phyloP scores from a whole-genome alignment of 2,888 invertebrate species.

The Andrena camellia region DNA sequence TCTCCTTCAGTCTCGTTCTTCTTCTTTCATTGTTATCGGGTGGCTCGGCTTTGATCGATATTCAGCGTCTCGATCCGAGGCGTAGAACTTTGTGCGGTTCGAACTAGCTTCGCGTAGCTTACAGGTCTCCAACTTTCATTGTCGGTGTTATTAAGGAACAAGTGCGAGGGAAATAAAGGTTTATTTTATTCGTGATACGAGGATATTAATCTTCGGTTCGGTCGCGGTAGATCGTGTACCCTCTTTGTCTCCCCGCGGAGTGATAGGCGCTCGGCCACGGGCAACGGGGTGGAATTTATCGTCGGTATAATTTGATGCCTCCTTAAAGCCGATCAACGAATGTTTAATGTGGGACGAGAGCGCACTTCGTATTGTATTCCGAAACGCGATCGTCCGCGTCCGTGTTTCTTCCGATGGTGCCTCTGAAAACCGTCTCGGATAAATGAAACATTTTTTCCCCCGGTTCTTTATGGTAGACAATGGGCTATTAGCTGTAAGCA shows the following conservation, averaged over 20 bases:
- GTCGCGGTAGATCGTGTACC: neutral
- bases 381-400: conserved; percentile 42
- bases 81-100: too few species aligned
- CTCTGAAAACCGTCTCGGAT: conserved; percentile 48
- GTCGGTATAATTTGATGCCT: conserved; percentile 48
- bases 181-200: conserved; percentile 5
- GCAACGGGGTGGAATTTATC: conserved; percentile 27
- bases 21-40: neutral
- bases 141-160: too few species aligned
- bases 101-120: too few species aligned
- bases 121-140: too few species aligned
- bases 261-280: conserved; percentile 6
- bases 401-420: conserved; percentile 34
- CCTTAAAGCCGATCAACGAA: conserved; percentile 49
- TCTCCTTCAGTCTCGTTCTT: neutral
- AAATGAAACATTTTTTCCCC: conserved; percentile 61
- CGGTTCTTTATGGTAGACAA: conserved; percentile 62
- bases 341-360: conserved; percentile 52
- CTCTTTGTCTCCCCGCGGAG: conserved; percentile 33
- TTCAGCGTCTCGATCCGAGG: too few species aligned
- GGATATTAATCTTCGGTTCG: neutral
- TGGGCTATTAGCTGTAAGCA: conserved; percentile 62
- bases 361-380: conserved; percentile 53
- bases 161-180: too few species aligned
- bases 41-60: neutral